A percentile compares a stretch with the other conserved stretches of the same genome.
These are phyloP conservation scores for Mirza zaza DNA, from an alignment of 2,113 vertebrate species.

Conservation along the genomic window DNA sequence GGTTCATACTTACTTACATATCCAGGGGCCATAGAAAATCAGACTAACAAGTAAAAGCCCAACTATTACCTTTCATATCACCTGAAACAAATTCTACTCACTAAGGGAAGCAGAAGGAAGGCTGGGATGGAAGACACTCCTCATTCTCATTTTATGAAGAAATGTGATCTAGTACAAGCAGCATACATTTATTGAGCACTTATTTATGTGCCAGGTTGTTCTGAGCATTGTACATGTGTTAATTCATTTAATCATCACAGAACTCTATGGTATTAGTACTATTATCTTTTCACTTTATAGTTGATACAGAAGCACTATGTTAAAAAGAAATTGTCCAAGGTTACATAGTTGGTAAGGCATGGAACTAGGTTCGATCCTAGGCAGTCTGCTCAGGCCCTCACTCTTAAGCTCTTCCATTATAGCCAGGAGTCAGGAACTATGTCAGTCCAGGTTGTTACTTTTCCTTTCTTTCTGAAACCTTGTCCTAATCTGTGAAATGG, in stretches of 20 bases:
- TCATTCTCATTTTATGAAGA: constrained; percentile 1
- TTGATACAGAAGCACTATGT: not conserved
- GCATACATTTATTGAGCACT: not conserved
- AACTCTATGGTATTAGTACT: not conserved
- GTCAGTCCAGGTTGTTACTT: not conserved
- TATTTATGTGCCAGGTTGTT: not conserved
- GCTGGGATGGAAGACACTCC: not conserved
- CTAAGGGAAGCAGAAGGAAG: not conserved
- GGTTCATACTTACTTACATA: not conserved
- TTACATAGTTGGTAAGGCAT: not conserved
- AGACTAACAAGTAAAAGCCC: not conserved
- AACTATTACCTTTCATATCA: not conserved
- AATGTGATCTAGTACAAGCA: not conserved
- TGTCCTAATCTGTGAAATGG: not conserved
- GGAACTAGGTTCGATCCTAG: not conserved
- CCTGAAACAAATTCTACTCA: constrained; percentile 38
- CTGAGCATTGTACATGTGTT: not conserved
- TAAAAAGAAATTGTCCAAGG: not conserved
- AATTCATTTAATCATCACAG: not conserved
- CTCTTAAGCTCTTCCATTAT: not conserved
- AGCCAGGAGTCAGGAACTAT: not conserved
- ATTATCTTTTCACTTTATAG: not conserved
- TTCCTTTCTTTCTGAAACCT: not conserved
- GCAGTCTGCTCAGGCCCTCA: not conserved
- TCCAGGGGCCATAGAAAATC: not conserved